phyloP scores from a whole-genome alignment of 92 coral and sea anemone genomes.

The Pocillopora grandis region DNA sequence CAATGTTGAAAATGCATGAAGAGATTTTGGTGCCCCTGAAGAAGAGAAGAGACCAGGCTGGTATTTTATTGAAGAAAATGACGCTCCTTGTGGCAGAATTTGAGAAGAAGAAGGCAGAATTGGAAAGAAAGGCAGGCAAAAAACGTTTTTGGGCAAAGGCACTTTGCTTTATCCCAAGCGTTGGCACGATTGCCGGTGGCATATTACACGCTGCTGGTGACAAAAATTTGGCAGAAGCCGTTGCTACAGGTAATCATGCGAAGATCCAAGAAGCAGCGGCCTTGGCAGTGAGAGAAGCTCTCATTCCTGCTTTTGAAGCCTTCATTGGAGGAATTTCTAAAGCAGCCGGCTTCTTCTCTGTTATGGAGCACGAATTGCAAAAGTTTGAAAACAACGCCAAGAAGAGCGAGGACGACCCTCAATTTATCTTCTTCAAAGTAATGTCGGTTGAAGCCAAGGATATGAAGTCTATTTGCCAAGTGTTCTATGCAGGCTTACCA shows the following conservation, averaged over 20 bases:
- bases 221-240: conserved; percentile 49
- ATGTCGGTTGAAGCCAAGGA: conserved; percentile 57
- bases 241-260: conserved; percentile 43
- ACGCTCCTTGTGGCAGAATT: conserved; percentile 39
- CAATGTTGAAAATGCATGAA: conserved; percentile 39
- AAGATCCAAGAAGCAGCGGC: conserved; percentile 55
- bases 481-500: conserved; percentile 50
- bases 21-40: conserved; percentile 39
- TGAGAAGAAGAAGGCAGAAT: conserved; percentile 26
- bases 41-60: conserved; percentile 4
- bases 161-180: conserved; percentile 52
- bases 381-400: conserved; percentile 38
- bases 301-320: conserved; percentile 60
- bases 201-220: conserved; percentile 31
- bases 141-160: conserved; percentile 42
- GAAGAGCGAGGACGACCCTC: conserved; percentile 17
- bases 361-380: conserved; percentile 22
- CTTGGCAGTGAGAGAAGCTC: conserved; percentile 27
- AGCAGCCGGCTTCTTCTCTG: too few species aligned
- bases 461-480: conserved; percentile 49
- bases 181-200: not conserved
- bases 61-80: conserved; percentile 51
- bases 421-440: conserved; percentile 26
- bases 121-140: conserved; percentile 34
- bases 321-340: conserved; percentile 49